These are phyloP conservation scores for Eudemis profundana DNA, from an alignment of 2,888 invertebrate species.

Conservation along the genomic window DNA sequence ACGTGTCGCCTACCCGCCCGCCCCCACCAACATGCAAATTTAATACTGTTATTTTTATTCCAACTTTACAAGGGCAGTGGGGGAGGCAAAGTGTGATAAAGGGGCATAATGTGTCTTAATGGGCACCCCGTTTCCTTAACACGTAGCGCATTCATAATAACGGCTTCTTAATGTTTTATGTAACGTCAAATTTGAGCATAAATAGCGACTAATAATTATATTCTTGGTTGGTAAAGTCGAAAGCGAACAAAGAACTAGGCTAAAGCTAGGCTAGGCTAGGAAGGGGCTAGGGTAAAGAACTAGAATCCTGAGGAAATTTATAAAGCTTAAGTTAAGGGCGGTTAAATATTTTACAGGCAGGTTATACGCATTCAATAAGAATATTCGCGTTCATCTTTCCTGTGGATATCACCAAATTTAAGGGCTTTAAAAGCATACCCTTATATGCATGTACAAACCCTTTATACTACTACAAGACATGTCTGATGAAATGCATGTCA, in stretches of 20 bases:
- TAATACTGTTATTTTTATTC: conserved; percentile 80
- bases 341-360: neutral
- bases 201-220: conserved; percentile 10
- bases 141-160: conserved; percentile 47
- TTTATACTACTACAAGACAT: too few relatives aligned
- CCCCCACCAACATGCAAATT: conserved; percentile 75
- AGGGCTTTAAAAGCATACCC: too few relatives aligned
- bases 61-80: conserved; percentile 80
- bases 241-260: too few relatives aligned
- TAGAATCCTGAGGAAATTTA: neutral
- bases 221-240: neutral
- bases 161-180: conserved; percentile 39
- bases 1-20: conserved; percentile 56
- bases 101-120: conserved; percentile 56
- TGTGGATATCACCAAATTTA: too few relatives aligned
- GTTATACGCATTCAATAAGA: too few relatives aligned
- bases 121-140: conserved; percentile 50
- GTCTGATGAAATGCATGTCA: too few relatives aligned
- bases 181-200: conserved; percentile 16
- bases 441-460: too few relatives aligned
- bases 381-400: too few relatives aligned
- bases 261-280: too few relatives aligned
- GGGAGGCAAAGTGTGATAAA: conserved; percentile 72
- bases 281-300: too few relatives aligned
- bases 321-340: neutral